Evolutionary conservation across 2,113 vertebrate species (phyloP), one percentile per base, ranked within the genome.

Genomic region (Garra rufa): DNA sequence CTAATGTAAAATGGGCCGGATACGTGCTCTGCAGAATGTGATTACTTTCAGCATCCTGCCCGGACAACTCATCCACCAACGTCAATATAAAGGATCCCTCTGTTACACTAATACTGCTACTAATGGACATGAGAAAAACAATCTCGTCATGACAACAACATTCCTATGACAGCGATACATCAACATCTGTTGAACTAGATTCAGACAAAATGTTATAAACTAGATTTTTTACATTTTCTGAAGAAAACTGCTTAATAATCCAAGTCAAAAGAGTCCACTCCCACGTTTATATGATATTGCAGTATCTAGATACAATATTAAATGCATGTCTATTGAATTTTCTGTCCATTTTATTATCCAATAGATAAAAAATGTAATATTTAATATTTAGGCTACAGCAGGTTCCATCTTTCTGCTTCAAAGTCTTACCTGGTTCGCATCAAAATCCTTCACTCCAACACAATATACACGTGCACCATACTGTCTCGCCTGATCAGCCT

Each of bases 391-490:
- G 61, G 50, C 50, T 52, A 10, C 14, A 28, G 44, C 17, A 69
- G 34, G 9, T 38, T 21, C 30, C 9, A 46, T 71, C 14, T 63
- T 26, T 46, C 19, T 74, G 50, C 50, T 73, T 21, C 17, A 67
- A 46, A 34, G 17, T 82, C 76, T 89, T 93, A 98, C 98, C 95
- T 99, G 97, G n/a, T 93, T 95, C 88, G 95, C 95, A 86, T 96
- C 95, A 91, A 99, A 99, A 92, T 97, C 96, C 77, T 95, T 95
- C 84, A 99, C 97, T 0, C 98, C 98, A 7, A 99, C 96, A 80
- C 98, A 99, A 89, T 97, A 99, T 67, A 99, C 97, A 90, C 96
- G 95, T 6, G 97, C 98, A 80, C 98, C 98, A 76, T 95, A 93
- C 0, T 90, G 89, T 91, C 98, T 94, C 86, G 95, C 95, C 81